Percentiles rank a stretch among this genome's conserved stretches.
Evolutionary conservation across 2,113 vertebrate species (phyloP).

Genomic region (Apodemus speciosus): DNA sequence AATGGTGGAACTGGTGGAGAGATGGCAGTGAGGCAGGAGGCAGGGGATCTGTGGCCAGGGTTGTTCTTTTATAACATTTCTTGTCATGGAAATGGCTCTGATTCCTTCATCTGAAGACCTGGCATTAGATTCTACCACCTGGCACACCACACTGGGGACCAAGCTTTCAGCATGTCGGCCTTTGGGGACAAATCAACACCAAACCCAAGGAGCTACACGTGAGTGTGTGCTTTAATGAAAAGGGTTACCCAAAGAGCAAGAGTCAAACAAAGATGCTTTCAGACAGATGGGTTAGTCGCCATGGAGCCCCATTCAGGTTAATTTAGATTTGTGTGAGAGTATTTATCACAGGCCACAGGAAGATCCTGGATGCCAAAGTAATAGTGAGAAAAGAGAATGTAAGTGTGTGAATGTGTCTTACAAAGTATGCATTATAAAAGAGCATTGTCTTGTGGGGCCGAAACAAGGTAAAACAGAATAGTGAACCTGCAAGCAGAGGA

Average conservation of each 20-base stretch:
- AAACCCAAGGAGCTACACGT: too few relatives aligned
- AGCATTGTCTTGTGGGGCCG: not conserved
- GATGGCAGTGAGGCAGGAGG: not conserved
- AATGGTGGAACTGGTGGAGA: too few relatives aligned
- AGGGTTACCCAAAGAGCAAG: not conserved
- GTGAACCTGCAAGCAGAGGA: not conserved
- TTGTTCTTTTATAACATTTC: not conserved
- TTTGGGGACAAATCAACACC: not conserved
- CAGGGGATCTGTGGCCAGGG: not conserved
- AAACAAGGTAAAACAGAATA: not conserved
- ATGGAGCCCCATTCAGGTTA: not conserved
- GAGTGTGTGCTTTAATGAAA: not conserved
- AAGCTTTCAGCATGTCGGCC: too few relatives aligned
- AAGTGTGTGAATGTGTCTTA: rapidly evolving
- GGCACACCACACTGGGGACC: not conserved
- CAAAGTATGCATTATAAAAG: not conserved
- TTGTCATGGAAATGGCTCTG: not conserved
- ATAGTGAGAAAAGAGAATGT: not conserved
- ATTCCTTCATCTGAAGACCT: not conserved
- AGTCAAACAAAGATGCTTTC: not conserved
- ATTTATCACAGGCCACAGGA: not conserved
- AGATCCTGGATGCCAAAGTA: not conserved
- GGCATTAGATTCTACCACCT: not conserved
- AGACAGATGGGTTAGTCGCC: not conserved
- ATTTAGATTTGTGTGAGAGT: not conserved